Conservation (phyloP, 2,113 vertebrate genomes). For the Emydura subglobosa region DNA sequence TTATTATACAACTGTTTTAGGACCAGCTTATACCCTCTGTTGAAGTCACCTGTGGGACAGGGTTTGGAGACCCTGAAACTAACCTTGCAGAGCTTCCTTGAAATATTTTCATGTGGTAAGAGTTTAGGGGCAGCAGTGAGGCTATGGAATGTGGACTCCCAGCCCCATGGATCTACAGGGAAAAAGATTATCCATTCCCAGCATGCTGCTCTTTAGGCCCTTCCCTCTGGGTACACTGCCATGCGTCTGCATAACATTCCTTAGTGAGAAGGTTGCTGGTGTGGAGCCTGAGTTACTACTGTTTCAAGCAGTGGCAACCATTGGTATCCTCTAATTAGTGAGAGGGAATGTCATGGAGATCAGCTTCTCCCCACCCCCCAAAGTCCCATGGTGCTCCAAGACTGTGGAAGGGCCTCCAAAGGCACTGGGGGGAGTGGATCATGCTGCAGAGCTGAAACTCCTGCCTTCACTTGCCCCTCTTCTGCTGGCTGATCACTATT, state of each 20-base stretch:
- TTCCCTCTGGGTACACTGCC: background rate
- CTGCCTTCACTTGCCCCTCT: background rate
- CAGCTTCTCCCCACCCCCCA: background rate
- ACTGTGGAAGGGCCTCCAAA: background rate
- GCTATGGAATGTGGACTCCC: background rate
- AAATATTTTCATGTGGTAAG: background rate
- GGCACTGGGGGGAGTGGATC: background rate
- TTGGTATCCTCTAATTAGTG: background rate
- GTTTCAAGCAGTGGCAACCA: background rate
- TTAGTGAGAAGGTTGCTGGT: background rate
- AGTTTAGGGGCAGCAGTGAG: accelerated
- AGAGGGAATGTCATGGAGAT: background rate
- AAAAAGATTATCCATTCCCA: background rate
- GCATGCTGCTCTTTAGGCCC: background rate
- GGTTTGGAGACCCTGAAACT: background rate
- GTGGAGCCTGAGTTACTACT: background rate
- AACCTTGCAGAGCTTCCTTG: background rate
- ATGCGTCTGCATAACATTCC: background rate
- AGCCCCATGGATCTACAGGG: background rate
- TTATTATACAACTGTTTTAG: background rate
- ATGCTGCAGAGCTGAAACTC: background rate
- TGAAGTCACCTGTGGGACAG: background rate
- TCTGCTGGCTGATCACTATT: background rate
- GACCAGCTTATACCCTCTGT: background rate
- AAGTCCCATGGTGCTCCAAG: background rate